Percentiles rank a stretch among this genome's conserved stretches.
phyloP scores from a whole-genome alignment of 2,113 vertebrate species.

The Pelusios castaneus region DNA sequence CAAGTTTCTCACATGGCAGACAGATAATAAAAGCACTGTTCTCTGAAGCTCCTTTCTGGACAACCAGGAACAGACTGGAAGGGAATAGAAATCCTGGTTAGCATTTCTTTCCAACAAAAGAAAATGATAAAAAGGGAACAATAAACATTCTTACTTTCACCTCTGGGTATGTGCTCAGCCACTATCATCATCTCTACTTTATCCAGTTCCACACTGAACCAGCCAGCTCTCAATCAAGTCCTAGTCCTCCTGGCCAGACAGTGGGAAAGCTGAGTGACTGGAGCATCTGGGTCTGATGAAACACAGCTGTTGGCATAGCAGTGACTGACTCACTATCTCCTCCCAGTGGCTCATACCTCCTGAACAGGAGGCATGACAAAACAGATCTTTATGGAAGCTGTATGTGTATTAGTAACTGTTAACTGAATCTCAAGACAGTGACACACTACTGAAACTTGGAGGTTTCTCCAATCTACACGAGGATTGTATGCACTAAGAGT shows the following conservation, averaged over 20 bases:
- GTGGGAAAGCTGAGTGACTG: background rate
- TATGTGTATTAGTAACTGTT: accelerated
- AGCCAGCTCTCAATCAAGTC: background rate
- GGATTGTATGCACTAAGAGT: accelerated
- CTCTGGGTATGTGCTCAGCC: background rate
- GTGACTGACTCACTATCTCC: accelerated
- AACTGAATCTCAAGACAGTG: background rate
- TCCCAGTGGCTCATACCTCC: accelerated
- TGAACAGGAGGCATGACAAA: background rate
- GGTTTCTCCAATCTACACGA: background rate
- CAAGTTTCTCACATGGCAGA: background rate
- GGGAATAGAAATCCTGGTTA: background rate
- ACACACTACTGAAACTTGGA: accelerated
- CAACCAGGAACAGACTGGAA: background rate
- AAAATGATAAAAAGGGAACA: background rate
- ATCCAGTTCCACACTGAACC: background rate
- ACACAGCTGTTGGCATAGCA: background rate
- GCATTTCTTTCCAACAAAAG: slow-evolving; percentile 38
- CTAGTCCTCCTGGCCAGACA: background rate
- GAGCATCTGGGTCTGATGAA: background rate
- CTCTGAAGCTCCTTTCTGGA: slow-evolving; percentile 8
- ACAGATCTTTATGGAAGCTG: background rate
- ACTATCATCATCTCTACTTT: background rate
- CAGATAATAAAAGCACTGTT: background rate
- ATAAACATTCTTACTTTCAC: background rate